Conservation (phyloP, 2,797 vertebrate genomes). For the Netta rufina region DNA sequence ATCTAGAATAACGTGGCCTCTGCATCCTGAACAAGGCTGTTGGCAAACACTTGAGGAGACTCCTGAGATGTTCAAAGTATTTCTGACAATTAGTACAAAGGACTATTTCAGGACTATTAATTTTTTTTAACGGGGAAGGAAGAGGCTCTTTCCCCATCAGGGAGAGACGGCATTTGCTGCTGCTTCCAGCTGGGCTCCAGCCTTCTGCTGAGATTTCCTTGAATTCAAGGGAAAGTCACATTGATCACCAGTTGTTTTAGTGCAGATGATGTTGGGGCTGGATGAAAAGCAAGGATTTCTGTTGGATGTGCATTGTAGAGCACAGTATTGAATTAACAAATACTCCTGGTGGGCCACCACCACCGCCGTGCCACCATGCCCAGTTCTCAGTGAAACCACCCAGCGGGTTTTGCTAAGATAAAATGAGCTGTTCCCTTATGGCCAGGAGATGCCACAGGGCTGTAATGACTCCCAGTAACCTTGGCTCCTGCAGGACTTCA, state of each 20-base stretch:
- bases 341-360: fast-evolving
- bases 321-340: neutral
- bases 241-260: neutral
- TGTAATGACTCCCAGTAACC: neutral
- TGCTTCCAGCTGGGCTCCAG: neutral
- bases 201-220: neutral
- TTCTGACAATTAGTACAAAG: neutral
- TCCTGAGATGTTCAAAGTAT: neutral
- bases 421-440: fast-evolving
- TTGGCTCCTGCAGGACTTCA: neutral
- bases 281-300: neutral
- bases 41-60: neutral
- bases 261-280: neutral
- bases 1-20: neutral
- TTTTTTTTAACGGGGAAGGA: neutral
- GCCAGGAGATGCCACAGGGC: neutral
- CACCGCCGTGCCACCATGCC: neutral
- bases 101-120: neutral
- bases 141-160: neutral
- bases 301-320: neutral
- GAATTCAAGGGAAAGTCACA: neutral
- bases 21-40: neutral
- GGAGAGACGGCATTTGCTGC: neutral
- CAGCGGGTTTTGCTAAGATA: fast-evolving
- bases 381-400: neutral